phyloP scores from a whole-genome alignment of 2,888 invertebrate species.

The Pseudolycoriella hygida region DNA sequence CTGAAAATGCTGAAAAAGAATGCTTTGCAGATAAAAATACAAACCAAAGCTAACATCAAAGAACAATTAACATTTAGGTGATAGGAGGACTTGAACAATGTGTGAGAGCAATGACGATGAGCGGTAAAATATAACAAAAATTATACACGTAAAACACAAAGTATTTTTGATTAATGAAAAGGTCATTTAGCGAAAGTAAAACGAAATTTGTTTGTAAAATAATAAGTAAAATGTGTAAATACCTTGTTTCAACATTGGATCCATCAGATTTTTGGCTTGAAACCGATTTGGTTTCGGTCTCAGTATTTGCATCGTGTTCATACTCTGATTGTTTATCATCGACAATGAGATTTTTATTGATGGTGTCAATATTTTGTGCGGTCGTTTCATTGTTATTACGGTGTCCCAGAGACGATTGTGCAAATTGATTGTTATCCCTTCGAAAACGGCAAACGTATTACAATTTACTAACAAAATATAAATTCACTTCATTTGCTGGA shows the following conservation, averaged over 20 bases:
- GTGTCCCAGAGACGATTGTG: not conserved
- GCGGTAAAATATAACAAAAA: too few species aligned
- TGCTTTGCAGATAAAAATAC: too few species aligned
- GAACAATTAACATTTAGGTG: too few species aligned
- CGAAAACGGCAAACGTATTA: too few species aligned
- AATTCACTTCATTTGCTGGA: too few species aligned
- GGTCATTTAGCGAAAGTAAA: not conserved
- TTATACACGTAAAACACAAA: too few species aligned
- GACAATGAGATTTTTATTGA: not conserved
- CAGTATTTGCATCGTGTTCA: constrained; percentile 81
- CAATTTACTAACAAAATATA: too few species aligned
- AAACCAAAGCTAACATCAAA: too few species aligned
- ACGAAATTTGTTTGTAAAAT: not conserved
- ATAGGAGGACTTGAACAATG: too few species aligned
- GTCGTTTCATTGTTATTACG: constrained; percentile 25
- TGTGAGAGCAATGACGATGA: too few species aligned
- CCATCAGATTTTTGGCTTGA: constrained; percentile 64
- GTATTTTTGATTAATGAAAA: not conserved
- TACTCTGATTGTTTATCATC: constrained; percentile 27
- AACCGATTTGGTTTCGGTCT: constrained; percentile 81
- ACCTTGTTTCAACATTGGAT: constrained; percentile 68
- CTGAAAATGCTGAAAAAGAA: too few species aligned
- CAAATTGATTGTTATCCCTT: not conserved
- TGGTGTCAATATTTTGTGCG: constrained; percentile 45
- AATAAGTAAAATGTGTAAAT: constrained; percentile 18